Conservation (phyloP, 2,797 vertebrate species). For the Takifugu ocellatus region DNA sequence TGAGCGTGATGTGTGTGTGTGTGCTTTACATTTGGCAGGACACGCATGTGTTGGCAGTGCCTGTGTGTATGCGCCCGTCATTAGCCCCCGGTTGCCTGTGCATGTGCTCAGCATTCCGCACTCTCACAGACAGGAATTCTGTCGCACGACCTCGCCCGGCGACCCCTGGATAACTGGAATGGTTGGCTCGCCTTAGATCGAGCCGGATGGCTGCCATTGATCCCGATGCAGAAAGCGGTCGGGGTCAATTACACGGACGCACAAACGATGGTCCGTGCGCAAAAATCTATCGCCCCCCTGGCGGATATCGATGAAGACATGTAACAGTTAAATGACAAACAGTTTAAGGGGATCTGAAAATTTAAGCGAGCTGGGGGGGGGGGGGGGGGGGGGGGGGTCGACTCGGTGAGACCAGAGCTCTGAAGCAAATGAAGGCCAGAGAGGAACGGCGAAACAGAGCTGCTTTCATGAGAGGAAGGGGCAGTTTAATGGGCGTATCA, state of each 20-base stretch:
- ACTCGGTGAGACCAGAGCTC: background rate
- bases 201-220: slow-evolving; percentile 54
- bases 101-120: slow-evolving; percentile 30
- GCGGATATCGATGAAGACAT: slow-evolving; percentile 53
- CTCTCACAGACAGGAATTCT: slow-evolving; percentile 44
- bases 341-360: slow-evolving; percentile 51
- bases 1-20: slow-evolving; percentile 23
- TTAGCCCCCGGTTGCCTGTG: slow-evolving; percentile 23
- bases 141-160: slow-evolving; percentile 49
- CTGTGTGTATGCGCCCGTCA: slow-evolving; percentile 1
- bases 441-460: slow-evolving; percentile 42
- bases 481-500: slow-evolving; percentile 64
- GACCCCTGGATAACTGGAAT: slow-evolving; percentile 52
- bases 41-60: slow-evolving; percentile 38
- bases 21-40: slow-evolving; percentile 17
- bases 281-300: slow-evolving; percentile 38
- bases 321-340: slow-evolving; percentile 56
- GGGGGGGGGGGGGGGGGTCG: background rate
- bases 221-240: slow-evolving; percentile 42
- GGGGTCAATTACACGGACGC: slow-evolving; percentile 43
- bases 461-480: slow-evolving; percentile 64
- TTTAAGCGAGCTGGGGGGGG: slow-evolving; percentile 36
- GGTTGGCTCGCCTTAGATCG: slow-evolving; percentile 50
- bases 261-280: slow-evolving; percentile 19
- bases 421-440: slow-evolving; percentile 36